phyloP scores from a whole-genome alignment of 2,113 vertebrate genomes.

The Xiphorhynchus elegans region DNA sequence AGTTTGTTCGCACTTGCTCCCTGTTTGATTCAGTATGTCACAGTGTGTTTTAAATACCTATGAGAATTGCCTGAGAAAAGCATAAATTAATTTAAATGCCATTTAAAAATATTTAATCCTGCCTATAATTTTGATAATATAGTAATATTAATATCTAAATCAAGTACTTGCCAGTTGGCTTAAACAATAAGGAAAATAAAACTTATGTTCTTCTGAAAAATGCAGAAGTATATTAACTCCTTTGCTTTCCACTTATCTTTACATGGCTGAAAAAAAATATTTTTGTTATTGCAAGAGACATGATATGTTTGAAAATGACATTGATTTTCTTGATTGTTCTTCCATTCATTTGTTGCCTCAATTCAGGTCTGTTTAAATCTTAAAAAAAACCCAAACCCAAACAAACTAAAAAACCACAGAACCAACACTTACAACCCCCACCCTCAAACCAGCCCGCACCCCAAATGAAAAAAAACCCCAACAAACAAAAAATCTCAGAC shows the following conservation, averaged over 20 bases:
- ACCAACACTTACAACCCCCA: background rate
- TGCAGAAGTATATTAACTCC: constrained; percentile 8
- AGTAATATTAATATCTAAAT: constrained; percentile 30
- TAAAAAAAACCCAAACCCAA: background rate
- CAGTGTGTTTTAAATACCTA: background rate
- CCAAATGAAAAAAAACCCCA: background rate
- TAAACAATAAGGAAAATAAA: constrained; percentile 51
- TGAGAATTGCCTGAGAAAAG: background rate
- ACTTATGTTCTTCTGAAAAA: constrained; percentile 55
- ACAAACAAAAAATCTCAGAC: background rate
- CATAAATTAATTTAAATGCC: background rate
- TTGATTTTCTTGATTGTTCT: background rate
- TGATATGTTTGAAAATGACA: background rate
- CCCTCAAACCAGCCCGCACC: too few species aligned
- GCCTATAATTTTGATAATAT: constrained; percentile 45
- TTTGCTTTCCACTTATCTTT: constrained; percentile 41
- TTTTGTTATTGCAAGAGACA: background rate
- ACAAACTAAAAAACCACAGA: background rate
- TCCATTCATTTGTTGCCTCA: background rate
- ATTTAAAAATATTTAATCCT: constrained; percentile 23
- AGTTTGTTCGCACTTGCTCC: background rate
- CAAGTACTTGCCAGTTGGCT: constrained; percentile 35
- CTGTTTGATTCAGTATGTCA: background rate
- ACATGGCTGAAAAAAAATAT: constrained; percentile 28
- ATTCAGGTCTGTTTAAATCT: constrained; percentile 15